Percentiles rank a stretch among this genome's conserved stretches.
Evolutionary conservation across 2,888 invertebrate genomes (phyloP).

Genomic region (Hesperia comma): DNA sequence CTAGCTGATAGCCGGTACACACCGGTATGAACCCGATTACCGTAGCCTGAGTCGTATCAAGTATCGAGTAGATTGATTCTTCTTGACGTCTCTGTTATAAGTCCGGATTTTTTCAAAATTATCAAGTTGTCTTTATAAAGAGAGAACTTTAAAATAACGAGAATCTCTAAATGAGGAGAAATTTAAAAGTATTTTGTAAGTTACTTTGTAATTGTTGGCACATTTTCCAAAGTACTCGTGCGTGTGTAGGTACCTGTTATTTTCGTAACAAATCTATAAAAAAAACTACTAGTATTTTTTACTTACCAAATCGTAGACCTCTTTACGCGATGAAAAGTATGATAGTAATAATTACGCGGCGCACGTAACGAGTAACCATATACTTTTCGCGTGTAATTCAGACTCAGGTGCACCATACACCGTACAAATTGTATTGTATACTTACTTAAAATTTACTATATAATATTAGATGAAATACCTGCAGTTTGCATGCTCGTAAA

Average conservation of each 20-base stretch:
- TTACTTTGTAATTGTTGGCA: too few relatives aligned
- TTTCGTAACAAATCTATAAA: too few relatives aligned
- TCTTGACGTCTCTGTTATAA: background rate
- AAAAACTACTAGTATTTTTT: too few relatives aligned
- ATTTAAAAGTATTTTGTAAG: too few relatives aligned
- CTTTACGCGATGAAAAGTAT: conserved; percentile 39
- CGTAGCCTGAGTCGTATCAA: background rate
- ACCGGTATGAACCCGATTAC: background rate
- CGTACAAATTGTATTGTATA: conserved; percentile 29
- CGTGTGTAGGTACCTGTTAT: too few relatives aligned
- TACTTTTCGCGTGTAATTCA: conserved; percentile 40
- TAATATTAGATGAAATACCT: too few relatives aligned
- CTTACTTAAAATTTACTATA: conserved; percentile 7
- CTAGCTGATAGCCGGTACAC: background rate
- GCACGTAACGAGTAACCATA: conserved; percentile 34
- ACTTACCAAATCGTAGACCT: background rate
- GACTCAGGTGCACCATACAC: conserved; percentile 41
- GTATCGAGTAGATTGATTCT: background rate
- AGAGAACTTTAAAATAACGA: too few relatives aligned
- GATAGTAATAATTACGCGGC: conserved; percentile 39
- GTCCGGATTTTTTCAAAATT: too few relatives aligned
- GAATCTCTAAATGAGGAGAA: too few relatives aligned
- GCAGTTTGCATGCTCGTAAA: too few relatives aligned
- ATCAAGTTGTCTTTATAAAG: too few relatives aligned
- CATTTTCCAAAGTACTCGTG: too few relatives aligned